Conservation (phyloP, 2,113 vertebrate species). For the Lagopus muta region DNA sequence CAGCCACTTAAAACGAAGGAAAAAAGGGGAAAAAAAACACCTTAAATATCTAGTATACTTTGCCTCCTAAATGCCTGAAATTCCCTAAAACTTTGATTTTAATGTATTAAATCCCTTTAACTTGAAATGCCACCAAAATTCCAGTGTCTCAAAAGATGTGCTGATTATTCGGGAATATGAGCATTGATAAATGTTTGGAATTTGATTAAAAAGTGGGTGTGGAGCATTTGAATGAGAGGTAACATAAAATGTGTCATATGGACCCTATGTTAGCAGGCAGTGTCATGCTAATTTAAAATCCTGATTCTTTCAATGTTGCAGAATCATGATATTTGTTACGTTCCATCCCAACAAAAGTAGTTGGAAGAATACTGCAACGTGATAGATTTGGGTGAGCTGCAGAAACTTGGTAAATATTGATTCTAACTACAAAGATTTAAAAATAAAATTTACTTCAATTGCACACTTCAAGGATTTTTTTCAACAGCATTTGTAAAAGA, state of each 20-base stretch:
- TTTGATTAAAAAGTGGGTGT: neutral
- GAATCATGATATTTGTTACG: neutral
- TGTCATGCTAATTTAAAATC: neutral
- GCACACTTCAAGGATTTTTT: neutral
- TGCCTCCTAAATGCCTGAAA: neutral
- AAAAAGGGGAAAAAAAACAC: neutral
- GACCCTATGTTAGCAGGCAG: neutral
- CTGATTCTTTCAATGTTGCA: neutral
- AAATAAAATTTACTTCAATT: neutral
- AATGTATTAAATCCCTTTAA: neutral
- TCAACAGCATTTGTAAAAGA: neutral
- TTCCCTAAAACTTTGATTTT: neutral
- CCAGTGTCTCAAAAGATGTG: neutral
- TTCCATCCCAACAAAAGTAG: neutral
- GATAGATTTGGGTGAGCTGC: neutral
- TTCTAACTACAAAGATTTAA: neutral
- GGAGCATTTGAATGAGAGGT: neutral
- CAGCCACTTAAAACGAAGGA: neutral
- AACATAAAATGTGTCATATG: neutral
- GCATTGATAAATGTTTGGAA: neutral
- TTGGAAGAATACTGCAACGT: neutral
- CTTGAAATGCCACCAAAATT: neutral
- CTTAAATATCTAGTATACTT: neutral
- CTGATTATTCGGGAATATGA: neutral
- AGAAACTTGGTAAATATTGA: neutral